Evolutionary conservation across 2,113 vertebrate genomes (phyloP).

Genomic region (Plectropomus leopardus): DNA sequence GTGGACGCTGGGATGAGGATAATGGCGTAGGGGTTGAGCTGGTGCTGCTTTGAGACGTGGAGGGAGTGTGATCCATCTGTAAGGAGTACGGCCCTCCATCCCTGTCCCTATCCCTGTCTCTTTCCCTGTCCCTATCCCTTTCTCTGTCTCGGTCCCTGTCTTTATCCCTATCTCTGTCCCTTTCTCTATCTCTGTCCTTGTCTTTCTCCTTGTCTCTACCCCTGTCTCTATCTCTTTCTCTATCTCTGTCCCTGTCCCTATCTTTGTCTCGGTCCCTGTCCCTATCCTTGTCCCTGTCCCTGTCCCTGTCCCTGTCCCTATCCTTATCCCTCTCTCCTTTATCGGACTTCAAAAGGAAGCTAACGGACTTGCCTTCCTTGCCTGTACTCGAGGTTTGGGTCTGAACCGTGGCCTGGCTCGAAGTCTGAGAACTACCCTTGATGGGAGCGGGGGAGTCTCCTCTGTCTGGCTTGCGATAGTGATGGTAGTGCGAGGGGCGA

Average conservation of each 20-base stretch:
- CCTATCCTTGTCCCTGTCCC: slow-evolving; percentile 50
- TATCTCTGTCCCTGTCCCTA: background rate
- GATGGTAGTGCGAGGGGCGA: slow-evolving; percentile 87
- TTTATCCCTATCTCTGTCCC: slow-evolving; percentile 24
- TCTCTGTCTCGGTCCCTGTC: slow-evolving; percentile 39
- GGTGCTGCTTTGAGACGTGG: slow-evolving; percentile 79
- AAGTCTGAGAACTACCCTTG: slow-evolving; percentile 82
- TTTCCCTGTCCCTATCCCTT: slow-evolving; percentile 24
- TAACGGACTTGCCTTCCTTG: slow-evolving; percentile 84
- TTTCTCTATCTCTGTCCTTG: slow-evolving; percentile 14
- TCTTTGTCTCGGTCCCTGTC: slow-evolving; percentile 59
- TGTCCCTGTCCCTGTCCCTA: slow-evolving; percentile 73
- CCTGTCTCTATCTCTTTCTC: slow-evolving; percentile 3
- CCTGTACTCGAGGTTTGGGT: slow-evolving; percentile 80
- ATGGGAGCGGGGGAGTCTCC: slow-evolving; percentile 86
- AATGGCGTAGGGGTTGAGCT: slow-evolving; percentile 82
- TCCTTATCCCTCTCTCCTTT: slow-evolving; percentile 83
- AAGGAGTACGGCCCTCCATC: slow-evolving; percentile 73
- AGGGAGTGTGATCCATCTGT: slow-evolving; percentile 63
- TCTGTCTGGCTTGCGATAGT: slow-evolving; percentile 88
- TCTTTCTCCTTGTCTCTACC: slow-evolving; percentile 27
- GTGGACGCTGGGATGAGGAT: slow-evolving; percentile 82
- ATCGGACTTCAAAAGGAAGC: slow-evolving; percentile 85
- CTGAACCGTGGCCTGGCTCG: slow-evolving; percentile 79
- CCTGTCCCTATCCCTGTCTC: slow-evolving; percentile 51